Base-by-base conservation (phyloP, 1,140 invertebrate species). In the Centruroides sculpturatus region DNA sequence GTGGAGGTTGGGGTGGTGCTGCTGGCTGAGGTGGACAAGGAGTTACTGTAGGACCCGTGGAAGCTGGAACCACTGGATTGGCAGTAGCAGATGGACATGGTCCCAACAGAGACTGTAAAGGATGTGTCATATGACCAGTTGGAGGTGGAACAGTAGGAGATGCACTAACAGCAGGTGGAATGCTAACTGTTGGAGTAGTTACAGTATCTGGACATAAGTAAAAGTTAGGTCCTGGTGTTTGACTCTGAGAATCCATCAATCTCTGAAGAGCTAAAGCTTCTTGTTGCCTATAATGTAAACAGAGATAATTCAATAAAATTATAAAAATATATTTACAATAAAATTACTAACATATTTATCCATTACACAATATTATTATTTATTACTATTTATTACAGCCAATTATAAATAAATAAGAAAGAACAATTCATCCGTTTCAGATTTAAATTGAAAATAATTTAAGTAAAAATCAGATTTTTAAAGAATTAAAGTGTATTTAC, bases 221-320 rank as follows among this genome's bases (percentile, higher is more conserved):
- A 59, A 56, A 67, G 62, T 55, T 65, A 60, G 54, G 64, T 36
- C 56, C 48, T 48, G 60, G 67, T 48, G 58, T 67, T 62, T n/a
- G 66, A 8, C 57, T 61, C 50, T 57, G 59, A 46, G 54, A 56
- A 54, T 66, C 61, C 56, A 64, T 55, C 23, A 61, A 13, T 41
- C 41, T 41, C 13, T 64, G 60, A 47, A 59, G 49, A 10, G 56
- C 59, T 41, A 59, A 49, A 11, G 55, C 54, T 70, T 66, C 65
- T 41, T 62, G 65, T 57, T 64, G 62, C 52, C 62, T 64, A 49
- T 5, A 59, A 59, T 47, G 13, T 55, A 61, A 10, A 23, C 1
- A 13, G 23, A 23, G 23, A 23, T 23, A 23, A 23, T 23, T 23
- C 0, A 23, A 23, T 1, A 23, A 23, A 23, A 23, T 23, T 23